Evolutionary conservation across 2,888 invertebrate species (phyloP), one percentile per base, ranked within the genome.

Genomic region (Shargacucullia verbasci): DNA sequence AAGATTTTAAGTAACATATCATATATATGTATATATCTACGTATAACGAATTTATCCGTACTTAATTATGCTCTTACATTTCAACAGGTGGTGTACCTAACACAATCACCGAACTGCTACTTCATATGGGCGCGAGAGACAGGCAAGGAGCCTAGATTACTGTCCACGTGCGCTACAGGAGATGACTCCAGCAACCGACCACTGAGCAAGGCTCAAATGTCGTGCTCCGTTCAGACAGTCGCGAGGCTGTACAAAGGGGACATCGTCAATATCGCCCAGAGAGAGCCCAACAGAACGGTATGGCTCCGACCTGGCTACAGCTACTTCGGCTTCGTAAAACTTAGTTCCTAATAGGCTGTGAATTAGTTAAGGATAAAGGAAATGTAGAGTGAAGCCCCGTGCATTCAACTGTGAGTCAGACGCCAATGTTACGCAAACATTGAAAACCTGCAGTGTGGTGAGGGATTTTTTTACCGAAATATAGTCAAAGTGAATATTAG

Each of bases 321-420:
- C 2, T 92, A 89, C 80, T 78, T 93, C 55, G 93, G 93, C 1
- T 91, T 94, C 49, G 81, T 93, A 6, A 93, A 92, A 86, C 83
- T 94, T 73, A 87, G 88, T 85, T 89, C 92, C 87, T 92, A 89
- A 82, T 55, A 59, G 85, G 85, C 88, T 89, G 89, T 88, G 87
- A 86, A 77, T 80, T 76, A 69, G 14, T 59, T 56, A 73, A 70
- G 46, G 56, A 60, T 54, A 61, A 47, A 48, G 13, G 12, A 61
- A 48, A 48, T 40, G 53, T 54, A 34, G 70, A 68, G 41, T 56
- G 57, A 66, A 35, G 20, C 53, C 53, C 58, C 54, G 44, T 29
- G 35, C 70, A 40, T 50, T 66, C 63, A 60, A 58, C 39, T 52
- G 49, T 71, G 61, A 68, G 49, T 77, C 64, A 67, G 35, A 40